phyloP scores from a whole-genome alignment of 2,888 invertebrate species.

The Elmis aenea region DNA sequence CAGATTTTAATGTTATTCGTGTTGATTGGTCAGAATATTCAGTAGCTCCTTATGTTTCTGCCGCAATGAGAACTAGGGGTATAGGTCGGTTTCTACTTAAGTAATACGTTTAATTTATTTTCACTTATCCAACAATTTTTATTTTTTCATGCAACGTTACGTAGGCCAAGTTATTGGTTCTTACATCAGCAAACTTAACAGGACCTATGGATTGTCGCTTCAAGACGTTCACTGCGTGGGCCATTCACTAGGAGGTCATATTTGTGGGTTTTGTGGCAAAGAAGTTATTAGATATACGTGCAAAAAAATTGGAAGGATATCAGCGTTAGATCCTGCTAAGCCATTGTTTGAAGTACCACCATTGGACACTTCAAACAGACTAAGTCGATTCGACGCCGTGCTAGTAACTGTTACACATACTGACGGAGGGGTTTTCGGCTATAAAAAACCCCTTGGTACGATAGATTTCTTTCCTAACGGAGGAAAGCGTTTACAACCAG shows the following conservation, averaged over 20 bases:
- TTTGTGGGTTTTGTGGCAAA: slow-evolving; percentile 36
- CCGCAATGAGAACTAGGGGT: no score
- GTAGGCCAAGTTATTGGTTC: slow-evolving; percentile 33
- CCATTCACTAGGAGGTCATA: slow-evolving; percentile 39
- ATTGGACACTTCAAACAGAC: slow-evolving; percentile 45
- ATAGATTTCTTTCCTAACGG: slow-evolving; percentile 57
- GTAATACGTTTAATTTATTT: no score
- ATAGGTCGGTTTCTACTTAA: no score
- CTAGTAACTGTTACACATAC: slow-evolving; percentile 61
- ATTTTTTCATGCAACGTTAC: no score
- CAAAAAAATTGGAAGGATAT: slow-evolving; percentile 42
- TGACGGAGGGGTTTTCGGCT: slow-evolving; percentile 51
- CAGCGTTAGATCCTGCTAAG: slow-evolving; percentile 52
- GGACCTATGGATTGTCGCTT: slow-evolving; percentile 15
- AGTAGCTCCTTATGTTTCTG: no score
- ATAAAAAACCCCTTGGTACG: slow-evolving; percentile 45
- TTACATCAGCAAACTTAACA: slow-evolving; percentile 27
- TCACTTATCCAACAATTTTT: no score
- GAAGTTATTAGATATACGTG: slow-evolving; percentile 23
- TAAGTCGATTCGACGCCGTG: slow-evolving; percentile 52
- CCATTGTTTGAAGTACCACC: slow-evolving; percentile 47
- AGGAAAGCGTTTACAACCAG: slow-evolving; percentile 52
- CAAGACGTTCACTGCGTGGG: slow-evolving; percentile 35
- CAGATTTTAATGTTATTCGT: no score
- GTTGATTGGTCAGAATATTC: no score